Percentiles rank a stretch among this genome's conserved stretches.
These are phyloP conservation scores for Gari tellinella DNA, from an alignment of 2,888 invertebrate genomes.

Conservation along the genomic window DNA sequence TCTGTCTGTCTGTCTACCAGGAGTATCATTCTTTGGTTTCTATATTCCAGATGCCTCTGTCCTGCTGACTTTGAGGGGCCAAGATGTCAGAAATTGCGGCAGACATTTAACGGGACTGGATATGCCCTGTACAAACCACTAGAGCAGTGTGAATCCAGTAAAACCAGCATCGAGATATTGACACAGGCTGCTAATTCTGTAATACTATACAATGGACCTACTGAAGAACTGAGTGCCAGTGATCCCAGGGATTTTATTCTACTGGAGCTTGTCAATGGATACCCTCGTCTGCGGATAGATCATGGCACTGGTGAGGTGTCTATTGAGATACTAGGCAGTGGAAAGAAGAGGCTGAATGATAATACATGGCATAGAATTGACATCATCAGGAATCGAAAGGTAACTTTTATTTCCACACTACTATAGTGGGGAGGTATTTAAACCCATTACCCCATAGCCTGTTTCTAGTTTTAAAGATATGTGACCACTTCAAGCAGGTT, in stretches of 20 bases:
- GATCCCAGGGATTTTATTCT: constrained; percentile 92
- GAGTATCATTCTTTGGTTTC: too few species aligned
- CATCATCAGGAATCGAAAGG: constrained; percentile 87
- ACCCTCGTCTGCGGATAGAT: constrained; percentile 94
- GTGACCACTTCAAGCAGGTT: too few species aligned
- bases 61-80: constrained; percentile 97
- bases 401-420: too few species aligned
- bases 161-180: constrained; percentile 97
- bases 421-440: too few species aligned
- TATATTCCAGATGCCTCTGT: constrained; percentile 91
- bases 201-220: constrained; percentile 97
- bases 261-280: constrained; percentile 95
- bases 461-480: too few species aligned
- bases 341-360: constrained; percentile 89
- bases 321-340: constrained; percentile 88
- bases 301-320: constrained; percentile 95
- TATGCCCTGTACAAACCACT: constrained; percentile 99
- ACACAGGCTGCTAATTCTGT: constrained; percentile 94
- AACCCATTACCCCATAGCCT: too few species aligned
- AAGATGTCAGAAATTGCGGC: constrained; percentile 95
- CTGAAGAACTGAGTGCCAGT: constrained; percentile 35
- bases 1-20: too few species aligned
- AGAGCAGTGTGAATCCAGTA: constrained; percentile 93
- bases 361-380: constrained; percentile 99
- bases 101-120: constrained; percentile 97